Evolutionary conservation across 2,888 invertebrate species (phyloP).

Genomic region (Bombylius discolor): DNA sequence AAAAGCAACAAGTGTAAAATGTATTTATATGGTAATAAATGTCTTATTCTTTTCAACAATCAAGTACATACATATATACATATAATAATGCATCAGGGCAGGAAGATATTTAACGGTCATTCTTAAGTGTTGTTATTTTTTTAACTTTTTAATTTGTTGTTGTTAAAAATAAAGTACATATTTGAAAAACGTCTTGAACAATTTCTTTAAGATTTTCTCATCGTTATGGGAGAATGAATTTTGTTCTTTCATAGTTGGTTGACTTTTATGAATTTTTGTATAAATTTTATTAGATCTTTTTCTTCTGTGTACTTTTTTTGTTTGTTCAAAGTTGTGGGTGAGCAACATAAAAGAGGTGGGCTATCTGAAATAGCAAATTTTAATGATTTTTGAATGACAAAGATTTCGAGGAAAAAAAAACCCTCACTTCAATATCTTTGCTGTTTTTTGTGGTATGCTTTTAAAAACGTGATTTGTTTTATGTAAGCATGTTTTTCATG

Average conservation of each 20-base stretch:
- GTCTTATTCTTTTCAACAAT: not conserved
- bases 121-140: not conserved
- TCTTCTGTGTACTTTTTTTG: not conserved
- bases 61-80: not conserved
- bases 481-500: too few relatives aligned
- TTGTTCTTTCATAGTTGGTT: constrained; percentile 6
- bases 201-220: constrained; percentile 27
- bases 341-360: too few relatives aligned
- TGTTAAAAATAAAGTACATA: not conserved
- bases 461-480: too few relatives aligned
- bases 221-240: constrained; percentile 33
- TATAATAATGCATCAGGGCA: not conserved
- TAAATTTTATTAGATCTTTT: not conserved
- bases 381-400: too few relatives aligned
- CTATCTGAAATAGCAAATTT: too few relatives aligned
- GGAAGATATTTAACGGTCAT: constrained; percentile 9
- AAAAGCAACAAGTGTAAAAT: constrained; percentile 13
- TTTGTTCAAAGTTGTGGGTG: too few relatives aligned
- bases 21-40: constrained; percentile 13
- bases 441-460: too few relatives aligned
- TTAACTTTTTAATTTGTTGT: not conserved
- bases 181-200: constrained; percentile 17
- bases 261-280: not conserved
- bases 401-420: too few relatives aligned
- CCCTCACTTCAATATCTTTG: too few relatives aligned